Evolutionary conservation across 2,888 invertebrate genomes (phyloP), one percentile per base, ranked within the genome.

Genomic region (Meandrusa payeni): DNA sequence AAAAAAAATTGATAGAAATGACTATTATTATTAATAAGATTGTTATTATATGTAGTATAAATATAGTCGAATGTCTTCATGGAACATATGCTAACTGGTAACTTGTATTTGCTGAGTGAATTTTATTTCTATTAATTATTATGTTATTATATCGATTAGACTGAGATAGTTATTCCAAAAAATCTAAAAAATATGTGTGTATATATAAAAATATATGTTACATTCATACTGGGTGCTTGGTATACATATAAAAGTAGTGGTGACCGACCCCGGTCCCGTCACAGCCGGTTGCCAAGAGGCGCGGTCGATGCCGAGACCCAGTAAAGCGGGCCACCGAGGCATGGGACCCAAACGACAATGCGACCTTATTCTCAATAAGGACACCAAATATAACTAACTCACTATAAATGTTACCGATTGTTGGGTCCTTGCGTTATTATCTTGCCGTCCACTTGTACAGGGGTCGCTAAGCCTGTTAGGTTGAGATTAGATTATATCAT

Each of bases 201-300:
- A n/a, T n/a, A n/a, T n/a, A n/a, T n/a, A n/a, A n/a, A n/a, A n/a
- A n/a, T n/a, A 37, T 12, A 33, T 31, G 22, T 22, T 36, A 37
- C 31, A 46, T 48, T 52, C 48, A 50, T 65, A 57, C 57, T 65
- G 61, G 64, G 66, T 67, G 66, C 63, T 15, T 15, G 4, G 61
- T 55, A 57, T 52, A 57, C 64, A 59, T 68, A 69, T 70, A 65
- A 69, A 70, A 64, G 62, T 13, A 37, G 57, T 63, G 58, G 56
- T 61, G 60, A 55, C 57, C 58, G 61, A 58, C 59, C 59, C 56
- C 55, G 57, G 57, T 51, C 46, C 50, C 46, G 59, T 59, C 54
- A 66, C 78, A 79, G 79, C 75, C 46, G 37, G 19, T 45, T 66
- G 79, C 79, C 80, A 78, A 72, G 53, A 52, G 57, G 48, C 61